Evolutionary conservation across 1,140 invertebrate genomes (phyloP).

Genomic region (Batillaria attramentaria): DNA sequence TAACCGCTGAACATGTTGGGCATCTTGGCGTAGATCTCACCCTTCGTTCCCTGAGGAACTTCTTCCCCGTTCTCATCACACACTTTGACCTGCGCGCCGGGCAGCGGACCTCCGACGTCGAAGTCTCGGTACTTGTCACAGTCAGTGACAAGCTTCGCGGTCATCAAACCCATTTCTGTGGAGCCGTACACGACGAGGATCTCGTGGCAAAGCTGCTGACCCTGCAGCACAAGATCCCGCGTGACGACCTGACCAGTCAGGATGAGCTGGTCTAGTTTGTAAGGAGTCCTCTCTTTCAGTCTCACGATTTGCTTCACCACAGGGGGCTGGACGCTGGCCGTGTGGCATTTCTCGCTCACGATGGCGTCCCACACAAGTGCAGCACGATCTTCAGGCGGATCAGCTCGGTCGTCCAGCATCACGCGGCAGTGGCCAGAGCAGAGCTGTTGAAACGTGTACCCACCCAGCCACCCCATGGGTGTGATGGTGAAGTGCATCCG

Average conservation of each 20-base stretch:
- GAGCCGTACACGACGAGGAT: background rate
- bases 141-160: background rate
- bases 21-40: slow-evolving; percentile 1
- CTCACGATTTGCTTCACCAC: background rate
- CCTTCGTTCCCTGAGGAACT: background rate
- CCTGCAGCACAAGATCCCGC: background rate
- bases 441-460: background rate
- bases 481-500: background rate
- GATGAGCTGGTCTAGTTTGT: background rate
- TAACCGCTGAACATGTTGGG: background rate
- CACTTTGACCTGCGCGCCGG: background rate
- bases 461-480: slow-evolving; percentile 16
- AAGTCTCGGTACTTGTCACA: background rate
- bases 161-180: background rate
- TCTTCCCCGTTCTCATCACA: background rate
- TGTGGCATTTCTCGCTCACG: background rate
- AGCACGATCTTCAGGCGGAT: background rate
- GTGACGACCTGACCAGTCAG: background rate
- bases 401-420: background rate
- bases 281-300: background rate
- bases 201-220: background rate
- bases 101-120: background rate
- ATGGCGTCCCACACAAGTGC: background rate
- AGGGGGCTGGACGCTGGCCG: background rate
- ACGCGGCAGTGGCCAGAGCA: background rate